Evolutionary conservation across 30 jellyfish, hydroid and myxozoan genomes (phyloP).

Genomic region (Clytia hemisphaerica): DNA sequence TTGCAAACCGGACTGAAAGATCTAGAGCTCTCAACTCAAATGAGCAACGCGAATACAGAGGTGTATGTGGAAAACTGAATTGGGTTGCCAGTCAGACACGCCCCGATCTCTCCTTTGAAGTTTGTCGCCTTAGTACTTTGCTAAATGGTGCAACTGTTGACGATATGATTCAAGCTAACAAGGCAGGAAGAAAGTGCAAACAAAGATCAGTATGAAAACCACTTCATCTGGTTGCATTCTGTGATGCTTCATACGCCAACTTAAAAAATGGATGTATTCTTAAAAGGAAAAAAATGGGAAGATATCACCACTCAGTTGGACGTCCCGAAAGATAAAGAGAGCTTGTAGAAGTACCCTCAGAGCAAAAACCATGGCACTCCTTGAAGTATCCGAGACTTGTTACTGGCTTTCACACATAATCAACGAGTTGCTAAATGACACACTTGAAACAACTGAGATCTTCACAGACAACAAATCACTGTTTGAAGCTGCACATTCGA

Average conservation of each 20-base stretch:
- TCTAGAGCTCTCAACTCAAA: conserved; percentile 6
- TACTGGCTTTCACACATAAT: conserved; percentile 14
- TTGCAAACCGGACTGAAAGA: conserved; percentile 32
- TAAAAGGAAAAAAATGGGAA: not conserved
- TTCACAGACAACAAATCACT: conserved; percentile 34
- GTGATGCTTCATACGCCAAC: conserved; percentile 39
- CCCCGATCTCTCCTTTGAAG: conserved; percentile 29
- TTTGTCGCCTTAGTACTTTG: conserved; percentile 19
- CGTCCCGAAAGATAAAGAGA: conserved; percentile 19
- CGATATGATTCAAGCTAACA: conserved; percentile 31
- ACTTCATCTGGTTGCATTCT: not conserved
- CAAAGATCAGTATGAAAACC: conserved; percentile 1
- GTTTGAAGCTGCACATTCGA: conserved; percentile 41
- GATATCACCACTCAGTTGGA: conserved; percentile 29
- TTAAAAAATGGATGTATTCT: conserved; percentile 28
- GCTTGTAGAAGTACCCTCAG: conserved; percentile 26
- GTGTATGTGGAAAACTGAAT: conserved; percentile 25
- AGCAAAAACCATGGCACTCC: conserved; percentile 33
- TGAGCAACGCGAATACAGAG: conserved; percentile 21
- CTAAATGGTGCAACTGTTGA: conserved; percentile 33
- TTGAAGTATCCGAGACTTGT: conserved; percentile 29
- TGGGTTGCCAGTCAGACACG: conserved; percentile 18
- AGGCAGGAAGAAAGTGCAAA: conserved; percentile 22
- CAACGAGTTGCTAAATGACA: conserved; percentile 5
- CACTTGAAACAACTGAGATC: conserved; percentile 6